Conservation (phyloP, 2,888 invertebrate genomes). For the Polia nebulosa region DNA sequence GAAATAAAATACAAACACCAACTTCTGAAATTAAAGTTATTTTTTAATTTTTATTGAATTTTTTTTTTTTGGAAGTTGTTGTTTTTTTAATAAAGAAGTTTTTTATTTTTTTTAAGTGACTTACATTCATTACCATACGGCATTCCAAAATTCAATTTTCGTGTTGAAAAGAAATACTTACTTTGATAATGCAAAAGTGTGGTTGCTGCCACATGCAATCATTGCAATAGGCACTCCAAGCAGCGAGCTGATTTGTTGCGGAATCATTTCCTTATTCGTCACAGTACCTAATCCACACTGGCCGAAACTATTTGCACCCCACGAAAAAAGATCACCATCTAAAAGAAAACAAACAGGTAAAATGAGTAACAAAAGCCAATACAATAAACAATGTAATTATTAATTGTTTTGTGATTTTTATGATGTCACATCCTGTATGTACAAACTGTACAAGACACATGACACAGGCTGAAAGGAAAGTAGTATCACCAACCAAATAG, state of each 20-base stretch:
- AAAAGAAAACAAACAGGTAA: slow-evolving; percentile 63
- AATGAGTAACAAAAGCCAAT: neutral
- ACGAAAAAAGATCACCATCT: slow-evolving; percentile 96
- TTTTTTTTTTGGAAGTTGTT: too few species aligned
- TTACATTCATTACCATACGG: neutral
- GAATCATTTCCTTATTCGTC: slow-evolving; percentile 91
- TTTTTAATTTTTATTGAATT: too few species aligned
- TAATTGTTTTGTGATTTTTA: too few species aligned
- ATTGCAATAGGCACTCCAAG: slow-evolving; percentile 94
- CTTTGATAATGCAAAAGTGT: slow-evolving; percentile 95
- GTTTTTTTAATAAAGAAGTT: too few species aligned
- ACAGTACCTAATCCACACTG: slow-evolving; percentile 95
- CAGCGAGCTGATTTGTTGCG: slow-evolving; percentile 92
- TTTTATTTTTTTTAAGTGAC: too few species aligned
- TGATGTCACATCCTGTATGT: neutral
- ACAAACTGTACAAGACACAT: neutral
- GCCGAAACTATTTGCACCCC: slow-evolving; percentile 96
- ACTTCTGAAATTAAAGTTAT: too few species aligned
- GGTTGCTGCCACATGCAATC: slow-evolving; percentile 95
- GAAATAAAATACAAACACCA: too few species aligned
- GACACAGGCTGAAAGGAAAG: too few species aligned
- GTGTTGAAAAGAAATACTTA: slow-evolving; percentile 77
- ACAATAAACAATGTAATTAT: too few species aligned
- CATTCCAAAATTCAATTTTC: neutral
- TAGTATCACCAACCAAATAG: neutral